Evolutionary conservation across 2,113 vertebrate species (phyloP).

Genomic region (Tyto alba): DNA sequence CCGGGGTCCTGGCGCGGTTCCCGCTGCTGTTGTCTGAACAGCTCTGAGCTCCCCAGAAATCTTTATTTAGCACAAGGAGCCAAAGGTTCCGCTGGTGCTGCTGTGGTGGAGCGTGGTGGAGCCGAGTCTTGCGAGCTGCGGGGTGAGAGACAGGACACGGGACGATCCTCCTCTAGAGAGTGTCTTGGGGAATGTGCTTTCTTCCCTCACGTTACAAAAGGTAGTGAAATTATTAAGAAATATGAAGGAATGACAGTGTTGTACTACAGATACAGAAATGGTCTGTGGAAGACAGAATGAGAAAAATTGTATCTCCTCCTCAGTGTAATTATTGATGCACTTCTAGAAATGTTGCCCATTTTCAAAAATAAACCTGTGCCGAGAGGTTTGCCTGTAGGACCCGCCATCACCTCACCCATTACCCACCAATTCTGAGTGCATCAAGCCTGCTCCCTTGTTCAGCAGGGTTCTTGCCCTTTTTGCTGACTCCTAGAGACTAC

Average conservation of each 20-base stretch:
- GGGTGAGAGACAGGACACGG: accelerated
- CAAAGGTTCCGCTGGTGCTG: neutral
- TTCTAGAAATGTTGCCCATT: accelerated
- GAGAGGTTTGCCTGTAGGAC: accelerated
- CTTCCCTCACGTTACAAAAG: neutral
- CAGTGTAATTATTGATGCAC: accelerated
- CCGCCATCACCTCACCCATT: neutral
- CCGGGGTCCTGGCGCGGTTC: accelerated
- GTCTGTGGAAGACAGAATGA: neutral
- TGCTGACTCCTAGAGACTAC: neutral
- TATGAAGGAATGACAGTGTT: neutral
- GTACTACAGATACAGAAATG: accelerated
- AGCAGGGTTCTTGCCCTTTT: neutral
- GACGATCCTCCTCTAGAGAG: neutral
- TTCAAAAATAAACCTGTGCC: neutral
- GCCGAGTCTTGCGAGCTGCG: neutral
- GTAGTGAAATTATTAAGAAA: neutral
- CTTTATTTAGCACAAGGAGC: neutral
- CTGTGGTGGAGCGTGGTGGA: accelerated
- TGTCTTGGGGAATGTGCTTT: accelerated
- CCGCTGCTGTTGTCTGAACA: accelerated
- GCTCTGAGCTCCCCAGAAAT: neutral
- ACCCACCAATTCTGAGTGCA: neutral
- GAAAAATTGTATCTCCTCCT: neutral
- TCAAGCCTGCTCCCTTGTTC: neutral